A percentile compares a stretch with the other conserved stretches of the same genome.
phyloP scores from a whole-genome alignment of 2,888 invertebrate genomes.

The Ochropacha duplaris region DNA sequence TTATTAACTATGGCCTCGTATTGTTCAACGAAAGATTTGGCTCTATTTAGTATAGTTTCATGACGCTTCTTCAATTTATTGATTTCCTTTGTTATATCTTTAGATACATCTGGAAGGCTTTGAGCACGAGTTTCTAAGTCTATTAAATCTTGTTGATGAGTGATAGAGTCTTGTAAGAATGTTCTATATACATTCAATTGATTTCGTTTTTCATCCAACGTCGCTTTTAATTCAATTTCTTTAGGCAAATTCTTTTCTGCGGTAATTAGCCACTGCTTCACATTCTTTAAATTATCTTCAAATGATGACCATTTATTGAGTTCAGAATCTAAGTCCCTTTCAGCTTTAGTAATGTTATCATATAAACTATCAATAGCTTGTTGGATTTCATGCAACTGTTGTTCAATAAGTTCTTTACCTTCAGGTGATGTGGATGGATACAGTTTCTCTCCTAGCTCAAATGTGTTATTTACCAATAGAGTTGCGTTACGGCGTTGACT shows the following conservation, averaged over 20 bases:
- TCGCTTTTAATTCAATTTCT: slow-evolving; percentile 91
- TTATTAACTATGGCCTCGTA: slow-evolving; percentile 95
- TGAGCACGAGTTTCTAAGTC: slow-evolving; percentile 91
- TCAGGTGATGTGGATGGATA: slow-evolving; percentile 93
- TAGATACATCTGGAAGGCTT: slow-evolving; percentile 89
- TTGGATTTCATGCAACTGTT: slow-evolving; percentile 92
- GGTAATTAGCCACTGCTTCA: slow-evolving; percentile 90
- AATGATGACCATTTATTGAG: slow-evolving; percentile 95
- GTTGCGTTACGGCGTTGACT: slow-evolving; percentile 89
- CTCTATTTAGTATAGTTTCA: slow-evolving; percentile 86
- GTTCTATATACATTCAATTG: slow-evolving; percentile 93
- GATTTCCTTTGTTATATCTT: slow-evolving; percentile 88
- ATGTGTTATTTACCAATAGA: slow-evolving; percentile 90
- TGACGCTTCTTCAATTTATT: slow-evolving; percentile 88
- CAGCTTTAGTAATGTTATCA: slow-evolving; percentile 89
- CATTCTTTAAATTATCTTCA: slow-evolving; percentile 91
- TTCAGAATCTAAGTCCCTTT: slow-evolving; percentile 92
- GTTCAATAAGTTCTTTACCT: slow-evolving; percentile 92
- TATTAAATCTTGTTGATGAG: slow-evolving; percentile 92
- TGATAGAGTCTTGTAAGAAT: slow-evolving; percentile 90
- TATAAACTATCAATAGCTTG: slow-evolving; percentile 91
- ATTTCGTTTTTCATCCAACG: slow-evolving; percentile 94
- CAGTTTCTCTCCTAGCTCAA: slow-evolving; percentile 94
- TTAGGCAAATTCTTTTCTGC: slow-evolving; percentile 89
- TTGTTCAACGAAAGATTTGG: slow-evolving; percentile 90